Base-by-base conservation (phyloP, 1,140 invertebrate species). In the Galendromus occidentalis region DNA sequence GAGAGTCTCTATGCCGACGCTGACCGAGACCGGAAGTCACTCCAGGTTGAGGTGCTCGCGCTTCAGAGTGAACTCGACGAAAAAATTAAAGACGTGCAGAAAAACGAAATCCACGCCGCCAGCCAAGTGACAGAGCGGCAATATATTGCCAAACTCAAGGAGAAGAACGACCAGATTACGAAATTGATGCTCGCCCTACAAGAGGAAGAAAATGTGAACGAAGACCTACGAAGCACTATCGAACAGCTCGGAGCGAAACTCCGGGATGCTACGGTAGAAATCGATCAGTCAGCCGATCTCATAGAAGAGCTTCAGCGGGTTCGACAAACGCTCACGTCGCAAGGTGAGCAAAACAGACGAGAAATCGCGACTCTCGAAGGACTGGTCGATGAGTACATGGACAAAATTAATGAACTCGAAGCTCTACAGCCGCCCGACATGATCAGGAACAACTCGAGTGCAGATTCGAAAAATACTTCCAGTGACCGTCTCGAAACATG, bases 361-460 rank as follows among this genome's bases (percentile, higher is more conserved):
- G 51, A 59, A 33, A 59, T 18, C 14, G 22, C 51, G 14, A 59
- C 51, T 22, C 22, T 59, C 14, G 51, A 59, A 59, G 51, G 51
- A 18, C 20, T 59, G 14, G 51, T 59, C 51, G 51, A 59, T 33
- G 51, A 59, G 33, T 59, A 59, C 22, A 59, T 59, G 51, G 33
- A 59, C 51, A 59, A 25, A 33, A 59, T 59, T 22, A 59, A 59
- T 9, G 51, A 59, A 22, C 51, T 59, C 51, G 51, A 59, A 22
- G 51, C 51, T 59, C 51, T 59, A 2, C 51, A 59, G 20, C 51
- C 51, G 14, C 18, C 18, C 14, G 33, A 39, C 9, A 39, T 39
- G 33, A 39, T 39, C n/a, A n/a, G n/a, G 33, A 14, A n/a, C 14
- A 22, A 59, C 22, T 4, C 22, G 12, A 33, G 25, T 4, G 25